A percentile compares a stretch with the other conserved stretches of the same genome.
Conservation (phyloP, 2,888 invertebrate genomes). For the Saturnia pavonia region DNA sequence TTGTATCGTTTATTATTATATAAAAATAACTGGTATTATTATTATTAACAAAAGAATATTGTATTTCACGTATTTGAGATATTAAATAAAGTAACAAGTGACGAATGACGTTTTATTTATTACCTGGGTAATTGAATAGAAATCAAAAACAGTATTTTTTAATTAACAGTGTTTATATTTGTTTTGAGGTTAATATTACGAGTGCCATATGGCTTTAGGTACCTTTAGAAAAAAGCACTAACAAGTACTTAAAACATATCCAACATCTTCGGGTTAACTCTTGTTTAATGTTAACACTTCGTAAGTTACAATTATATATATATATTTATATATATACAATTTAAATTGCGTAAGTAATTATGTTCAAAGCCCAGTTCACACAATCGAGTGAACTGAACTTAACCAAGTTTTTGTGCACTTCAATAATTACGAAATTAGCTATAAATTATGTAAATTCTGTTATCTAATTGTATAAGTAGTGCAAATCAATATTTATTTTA, state of each 20-base stretch:
- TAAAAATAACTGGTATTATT: constrained; percentile 58
- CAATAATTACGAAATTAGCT: constrained; percentile 56
- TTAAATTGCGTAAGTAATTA: constrained; percentile 38
- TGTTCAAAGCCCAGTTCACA: constrained; percentile 21
- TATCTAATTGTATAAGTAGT: constrained; percentile 38
- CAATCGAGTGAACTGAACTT: constrained; percentile 3
- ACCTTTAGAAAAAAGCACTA: constrained; percentile 72
- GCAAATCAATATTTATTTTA: constrained; percentile 29
- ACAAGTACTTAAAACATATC: constrained; percentile 70
- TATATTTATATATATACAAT: constrained; percentile 44
- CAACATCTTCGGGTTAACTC: constrained; percentile 67
- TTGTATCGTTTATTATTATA: constrained; percentile 37
- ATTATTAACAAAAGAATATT: constrained; percentile 67
- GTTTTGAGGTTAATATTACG: constrained; percentile 78
- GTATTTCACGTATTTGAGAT: constrained; percentile 58
- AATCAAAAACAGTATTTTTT: constrained; percentile 60
- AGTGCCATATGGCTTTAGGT: constrained; percentile 74
- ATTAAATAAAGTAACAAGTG: constrained; percentile 31
- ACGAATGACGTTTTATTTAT: constrained; percentile 27
- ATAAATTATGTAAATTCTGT: constrained; percentile 56
- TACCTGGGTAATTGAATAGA: constrained; percentile 40
- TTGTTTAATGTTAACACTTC: constrained; percentile 34
- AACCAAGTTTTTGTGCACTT: constrained; percentile 71
- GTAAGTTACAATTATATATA: constrained; percentile 53
- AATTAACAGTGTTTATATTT: constrained; percentile 81